A percentile compares a stretch with the other conserved stretches of the same genome.
Conservation (phyloP, 2,888 invertebrate genomes). For the Therioaphis trifolii region DNA sequence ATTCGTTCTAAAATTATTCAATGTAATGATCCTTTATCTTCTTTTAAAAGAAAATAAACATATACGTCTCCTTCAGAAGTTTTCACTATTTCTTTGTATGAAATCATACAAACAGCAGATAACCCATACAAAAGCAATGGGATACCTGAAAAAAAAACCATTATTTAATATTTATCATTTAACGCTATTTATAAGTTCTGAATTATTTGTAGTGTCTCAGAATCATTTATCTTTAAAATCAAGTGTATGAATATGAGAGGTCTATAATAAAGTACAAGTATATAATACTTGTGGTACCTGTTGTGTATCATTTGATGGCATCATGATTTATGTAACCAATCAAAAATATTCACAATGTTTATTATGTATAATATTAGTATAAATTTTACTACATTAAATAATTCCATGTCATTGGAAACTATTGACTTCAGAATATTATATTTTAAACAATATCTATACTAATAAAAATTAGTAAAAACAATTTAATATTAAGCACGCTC, state of each 20-base stretch:
- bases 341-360: too few relatives aligned
- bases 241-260: background rate
- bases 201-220: background rate
- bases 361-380: too few relatives aligned
- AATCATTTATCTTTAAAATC: background rate
- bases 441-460: too few relatives aligned
- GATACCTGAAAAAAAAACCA: constrained; percentile 75
- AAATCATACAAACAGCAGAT: constrained; percentile 84
- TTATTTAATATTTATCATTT: background rate
- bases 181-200: too few relatives aligned
- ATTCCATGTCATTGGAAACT: too few relatives aligned
- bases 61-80: constrained; percentile 79
- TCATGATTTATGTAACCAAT: too few relatives aligned
- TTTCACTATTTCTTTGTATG: constrained; percentile 80
- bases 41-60: constrained; percentile 89
- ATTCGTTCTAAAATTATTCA: constrained; percentile 67
- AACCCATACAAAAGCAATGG: constrained; percentile 92
- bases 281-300: background rate
- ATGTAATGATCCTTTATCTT: constrained; percentile 83
- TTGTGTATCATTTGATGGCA: too few relatives aligned
- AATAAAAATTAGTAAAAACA: too few relatives aligned
- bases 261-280: background rate
- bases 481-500: too few relatives aligned
- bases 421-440: too few relatives aligned
- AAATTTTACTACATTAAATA: too few relatives aligned